These are phyloP conservation scores for Diarsia brunnea DNA, from an alignment of 2,888 invertebrate genomes.

Conservation along the genomic window DNA sequence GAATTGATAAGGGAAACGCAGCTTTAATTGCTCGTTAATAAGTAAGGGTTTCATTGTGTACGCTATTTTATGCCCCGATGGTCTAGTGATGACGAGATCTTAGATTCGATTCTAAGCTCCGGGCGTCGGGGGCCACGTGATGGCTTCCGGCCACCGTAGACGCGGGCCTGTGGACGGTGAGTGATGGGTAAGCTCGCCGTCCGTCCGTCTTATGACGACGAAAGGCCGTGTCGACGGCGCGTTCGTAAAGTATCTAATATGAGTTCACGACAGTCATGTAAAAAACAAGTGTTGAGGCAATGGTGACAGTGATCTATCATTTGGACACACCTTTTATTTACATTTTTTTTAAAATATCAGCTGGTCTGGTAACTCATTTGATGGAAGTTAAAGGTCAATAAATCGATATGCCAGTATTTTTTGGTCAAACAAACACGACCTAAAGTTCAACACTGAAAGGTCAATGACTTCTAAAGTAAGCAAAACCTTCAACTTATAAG, in stretches of 20 bases:
- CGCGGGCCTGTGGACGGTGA: no score
- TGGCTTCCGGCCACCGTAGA: no score
- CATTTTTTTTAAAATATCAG: not conserved
- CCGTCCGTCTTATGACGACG: no score
- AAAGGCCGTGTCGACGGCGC: no score
- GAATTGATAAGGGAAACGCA: not conserved
- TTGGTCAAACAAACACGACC: not conserved
- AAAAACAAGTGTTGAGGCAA: not conserved
- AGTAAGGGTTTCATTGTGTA: no score
- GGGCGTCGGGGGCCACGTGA: no score
- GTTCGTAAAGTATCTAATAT: no score
- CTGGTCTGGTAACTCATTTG: not conserved
- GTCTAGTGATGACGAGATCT: not conserved
- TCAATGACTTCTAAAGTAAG: conserved; percentile 22
- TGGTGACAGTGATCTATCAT: no score
- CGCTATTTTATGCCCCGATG: no score
- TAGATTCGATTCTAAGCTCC: no score
- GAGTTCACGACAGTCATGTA: not conserved
- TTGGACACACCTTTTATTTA: not conserved
- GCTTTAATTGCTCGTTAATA: not conserved
- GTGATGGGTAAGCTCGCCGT: no score
- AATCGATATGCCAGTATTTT: not conserved
- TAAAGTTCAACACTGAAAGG: not conserved
- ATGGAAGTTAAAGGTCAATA: not conserved
- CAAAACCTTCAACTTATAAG: not conserved